Evolutionary conservation across 2,797 vertebrate species (phyloP).

Genomic region (Ceyx erithaca): DNA sequence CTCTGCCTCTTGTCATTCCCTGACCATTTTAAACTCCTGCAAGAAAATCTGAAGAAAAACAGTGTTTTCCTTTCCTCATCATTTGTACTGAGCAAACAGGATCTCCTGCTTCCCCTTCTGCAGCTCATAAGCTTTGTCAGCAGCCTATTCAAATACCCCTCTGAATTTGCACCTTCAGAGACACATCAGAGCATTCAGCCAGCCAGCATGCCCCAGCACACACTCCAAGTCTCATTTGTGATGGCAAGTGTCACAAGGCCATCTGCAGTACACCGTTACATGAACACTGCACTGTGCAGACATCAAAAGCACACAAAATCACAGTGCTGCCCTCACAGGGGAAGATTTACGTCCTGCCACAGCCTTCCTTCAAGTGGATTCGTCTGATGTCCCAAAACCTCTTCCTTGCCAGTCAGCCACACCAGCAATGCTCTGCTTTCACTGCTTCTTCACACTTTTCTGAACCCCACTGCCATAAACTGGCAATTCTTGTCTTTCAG

Average conservation of each 20-base stretch:
- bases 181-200: background rate
- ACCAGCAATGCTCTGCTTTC: background rate
- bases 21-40: background rate
- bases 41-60: background rate
- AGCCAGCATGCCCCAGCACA: background rate
- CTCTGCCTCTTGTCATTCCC: background rate
- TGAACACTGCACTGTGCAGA: background rate
- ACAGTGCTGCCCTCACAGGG: background rate
- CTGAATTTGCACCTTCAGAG: background rate
- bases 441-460: background rate
- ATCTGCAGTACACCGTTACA: background rate
- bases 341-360: background rate
- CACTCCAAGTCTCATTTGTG: background rate
- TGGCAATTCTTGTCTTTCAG: background rate
- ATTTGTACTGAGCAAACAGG: background rate
- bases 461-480: background rate
- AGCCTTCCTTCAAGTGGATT: background rate
- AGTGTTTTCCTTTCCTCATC: background rate
- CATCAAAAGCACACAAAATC: background rate
- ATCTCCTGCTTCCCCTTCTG: background rate
- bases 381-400: background rate
- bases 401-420: background rate
- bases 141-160: background rate
- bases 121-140: background rate
- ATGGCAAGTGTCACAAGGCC: rapidly evolving